These are phyloP conservation scores for Vulpes vulpes DNA, from an alignment of 2,113 vertebrate species.

Conservation along the genomic window DNA sequence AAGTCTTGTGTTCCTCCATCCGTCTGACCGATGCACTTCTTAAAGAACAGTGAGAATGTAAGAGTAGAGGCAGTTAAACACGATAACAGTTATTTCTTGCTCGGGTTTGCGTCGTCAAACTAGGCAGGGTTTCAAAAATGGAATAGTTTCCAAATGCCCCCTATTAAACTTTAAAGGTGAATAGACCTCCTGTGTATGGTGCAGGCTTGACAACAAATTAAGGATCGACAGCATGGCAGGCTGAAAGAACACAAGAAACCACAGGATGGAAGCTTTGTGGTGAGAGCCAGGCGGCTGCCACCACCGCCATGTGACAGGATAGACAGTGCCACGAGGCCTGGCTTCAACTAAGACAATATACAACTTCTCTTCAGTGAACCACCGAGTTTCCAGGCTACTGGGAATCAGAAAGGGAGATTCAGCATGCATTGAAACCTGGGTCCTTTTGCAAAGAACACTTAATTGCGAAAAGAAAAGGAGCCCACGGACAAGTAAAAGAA, in stretches of 20 bases:
- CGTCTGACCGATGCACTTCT: background rate
- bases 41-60: background rate
- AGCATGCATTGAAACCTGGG: background rate
- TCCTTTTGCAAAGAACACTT: constrained; percentile 49
- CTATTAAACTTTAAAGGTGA: background rate
- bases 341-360: background rate
- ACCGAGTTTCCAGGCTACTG: background rate
- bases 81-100: accelerated
- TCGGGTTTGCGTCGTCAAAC: background rate
- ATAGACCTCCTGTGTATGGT: accelerated
- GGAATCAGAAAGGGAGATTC: constrained; percentile 50
- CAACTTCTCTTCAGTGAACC: background rate
- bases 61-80: accelerated
- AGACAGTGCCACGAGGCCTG: background rate
- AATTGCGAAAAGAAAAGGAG: constrained; percentile 63
- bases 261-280: background rate
- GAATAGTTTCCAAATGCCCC: background rate
- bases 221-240: background rate
- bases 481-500: constrained; percentile 60
- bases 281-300: background rate
- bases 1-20: background rate
- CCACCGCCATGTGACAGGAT: background rate
- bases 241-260: background rate
- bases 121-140: background rate
- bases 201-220: background rate